Percentiles rank a stretch among this genome's conserved stretches.
Evolutionary conservation across 1,140 invertebrate species (phyloP).

Genomic region (Octopus sinensis): DNA sequence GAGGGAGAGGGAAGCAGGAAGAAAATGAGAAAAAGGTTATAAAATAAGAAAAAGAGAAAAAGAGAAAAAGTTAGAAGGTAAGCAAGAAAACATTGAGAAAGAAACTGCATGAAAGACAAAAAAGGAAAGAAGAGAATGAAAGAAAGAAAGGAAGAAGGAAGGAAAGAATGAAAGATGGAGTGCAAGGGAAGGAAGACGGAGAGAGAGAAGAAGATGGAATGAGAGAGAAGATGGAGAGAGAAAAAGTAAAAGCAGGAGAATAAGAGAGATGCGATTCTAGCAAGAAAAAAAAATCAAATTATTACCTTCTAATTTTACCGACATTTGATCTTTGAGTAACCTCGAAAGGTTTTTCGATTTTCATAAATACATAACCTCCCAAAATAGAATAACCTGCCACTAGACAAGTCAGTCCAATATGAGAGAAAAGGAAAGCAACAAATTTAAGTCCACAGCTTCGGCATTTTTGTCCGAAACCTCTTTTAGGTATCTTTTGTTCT

Average conservation of each 20-base stretch:
- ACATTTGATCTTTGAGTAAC: conserved; percentile 18
- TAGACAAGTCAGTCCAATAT: conserved; percentile 87
- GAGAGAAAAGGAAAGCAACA: conserved; percentile 63
- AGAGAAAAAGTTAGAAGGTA: background rate
- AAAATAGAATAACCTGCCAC: conserved; percentile 93
- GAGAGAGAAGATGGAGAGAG: conserved; percentile 14
- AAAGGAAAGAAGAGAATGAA: conserved; percentile 19
- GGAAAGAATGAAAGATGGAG: conserved; percentile 6
- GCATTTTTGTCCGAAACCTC: conserved; percentile 26
- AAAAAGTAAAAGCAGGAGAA: conserved; percentile 6
- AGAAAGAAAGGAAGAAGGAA: conserved; percentile 24
- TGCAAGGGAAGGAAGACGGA: conserved; percentile 1
- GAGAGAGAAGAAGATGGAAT: conserved; percentile 7
- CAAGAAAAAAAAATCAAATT: background rate
- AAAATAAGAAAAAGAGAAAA: conserved; percentile 16
- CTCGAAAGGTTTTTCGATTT: conserved; percentile 66
- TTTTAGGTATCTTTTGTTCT: background rate
- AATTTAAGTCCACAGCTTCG: conserved; percentile 52
- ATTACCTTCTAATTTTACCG: conserved; percentile 12
- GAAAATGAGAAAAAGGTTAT: conserved; percentile 19
- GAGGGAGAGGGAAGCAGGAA: conserved; percentile 6
- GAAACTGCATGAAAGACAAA: conserved; percentile 18
- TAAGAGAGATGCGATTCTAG: background rate
- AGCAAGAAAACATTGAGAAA: conserved; percentile 18
- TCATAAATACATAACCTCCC: conserved; percentile 87